Evolutionary conservation across 2,113 vertebrate genomes (phyloP).

Genomic region (Rhizomys pruinosus): DNA sequence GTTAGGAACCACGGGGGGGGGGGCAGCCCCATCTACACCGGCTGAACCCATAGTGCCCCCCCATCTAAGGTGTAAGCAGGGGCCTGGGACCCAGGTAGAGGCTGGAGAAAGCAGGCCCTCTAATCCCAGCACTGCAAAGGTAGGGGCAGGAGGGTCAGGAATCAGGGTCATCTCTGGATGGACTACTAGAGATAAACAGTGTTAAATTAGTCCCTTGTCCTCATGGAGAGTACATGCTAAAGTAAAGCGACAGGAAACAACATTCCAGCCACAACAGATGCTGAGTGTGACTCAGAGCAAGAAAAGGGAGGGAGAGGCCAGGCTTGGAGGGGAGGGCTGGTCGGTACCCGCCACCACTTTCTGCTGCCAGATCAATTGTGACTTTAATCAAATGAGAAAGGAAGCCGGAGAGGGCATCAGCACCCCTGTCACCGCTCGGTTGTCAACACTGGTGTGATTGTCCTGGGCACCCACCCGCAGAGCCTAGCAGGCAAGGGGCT

Average conservation of each 20-base stretch:
- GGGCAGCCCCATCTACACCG: background rate
- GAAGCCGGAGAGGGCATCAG: background rate
- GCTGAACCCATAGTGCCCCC: background rate
- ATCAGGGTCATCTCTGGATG: background rate
- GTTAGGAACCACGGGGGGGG: background rate
- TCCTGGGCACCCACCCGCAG: background rate
- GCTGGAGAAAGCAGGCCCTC: background rate
- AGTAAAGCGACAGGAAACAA: background rate
- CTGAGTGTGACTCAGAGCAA: background rate
- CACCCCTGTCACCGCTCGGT: background rate
- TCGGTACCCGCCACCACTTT: background rate
- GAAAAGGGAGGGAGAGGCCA: background rate
- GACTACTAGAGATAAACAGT: background rate
- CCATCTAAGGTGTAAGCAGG: background rate
- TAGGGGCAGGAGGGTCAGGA: background rate
- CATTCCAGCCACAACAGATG: background rate
- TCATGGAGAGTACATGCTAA: background rate
- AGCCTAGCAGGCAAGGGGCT: background rate
- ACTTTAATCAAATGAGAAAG: conserved; percentile 12
- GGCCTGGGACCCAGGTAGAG: background rate
- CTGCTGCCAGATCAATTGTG: background rate
- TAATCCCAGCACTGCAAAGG: background rate
- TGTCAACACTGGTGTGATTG: background rate
- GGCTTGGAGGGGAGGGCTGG: fast-evolving
- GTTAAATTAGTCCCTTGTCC: background rate